Conservation (phyloP, 2,888 invertebrate species). For the Drosophila antonietae region DNA sequence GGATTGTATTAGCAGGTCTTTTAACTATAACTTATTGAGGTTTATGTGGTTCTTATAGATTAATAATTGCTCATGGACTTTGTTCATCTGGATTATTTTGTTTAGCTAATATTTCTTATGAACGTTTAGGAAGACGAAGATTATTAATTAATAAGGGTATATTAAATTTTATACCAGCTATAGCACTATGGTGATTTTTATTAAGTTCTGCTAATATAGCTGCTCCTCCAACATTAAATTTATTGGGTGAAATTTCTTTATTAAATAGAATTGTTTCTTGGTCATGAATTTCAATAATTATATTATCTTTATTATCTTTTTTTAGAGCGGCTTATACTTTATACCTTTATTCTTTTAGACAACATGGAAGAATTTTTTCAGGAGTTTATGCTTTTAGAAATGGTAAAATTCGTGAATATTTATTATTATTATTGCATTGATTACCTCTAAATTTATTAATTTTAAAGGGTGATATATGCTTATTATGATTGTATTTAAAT, state of each 20-base stretch:
- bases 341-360: slow-evolving; percentile 77
- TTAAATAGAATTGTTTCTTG: slow-evolving; percentile 3
- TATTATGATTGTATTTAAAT: slow-evolving; percentile 87
- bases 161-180: background rate
- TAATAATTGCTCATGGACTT: slow-evolving; percentile 1
- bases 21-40: background rate
- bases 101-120: slow-evolving; percentile 1
- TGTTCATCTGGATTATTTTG: background rate
- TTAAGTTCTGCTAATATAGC: background rate
- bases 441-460: slow-evolving; percentile 88
- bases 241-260: background rate
- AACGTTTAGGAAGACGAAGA: background rate
- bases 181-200: background rate
- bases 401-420: slow-evolving; percentile 86
- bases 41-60: background rate
- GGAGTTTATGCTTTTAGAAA: slow-evolving; percentile 86
- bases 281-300: background rate
- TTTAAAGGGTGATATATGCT: slow-evolving; percentile 86
- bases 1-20: background rate
- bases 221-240: background rate
- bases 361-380: slow-evolving; percentile 87
- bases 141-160: background rate
- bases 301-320: background rate
- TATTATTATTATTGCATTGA: slow-evolving; percentile 88
- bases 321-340: background rate